A percentile compares a stretch with the other conserved stretches of the same genome.
These are phyloP conservation scores for Pardalotus punctatus DNA, from an alignment of 2,113 vertebrate genomes.

Conservation along the genomic window DNA sequence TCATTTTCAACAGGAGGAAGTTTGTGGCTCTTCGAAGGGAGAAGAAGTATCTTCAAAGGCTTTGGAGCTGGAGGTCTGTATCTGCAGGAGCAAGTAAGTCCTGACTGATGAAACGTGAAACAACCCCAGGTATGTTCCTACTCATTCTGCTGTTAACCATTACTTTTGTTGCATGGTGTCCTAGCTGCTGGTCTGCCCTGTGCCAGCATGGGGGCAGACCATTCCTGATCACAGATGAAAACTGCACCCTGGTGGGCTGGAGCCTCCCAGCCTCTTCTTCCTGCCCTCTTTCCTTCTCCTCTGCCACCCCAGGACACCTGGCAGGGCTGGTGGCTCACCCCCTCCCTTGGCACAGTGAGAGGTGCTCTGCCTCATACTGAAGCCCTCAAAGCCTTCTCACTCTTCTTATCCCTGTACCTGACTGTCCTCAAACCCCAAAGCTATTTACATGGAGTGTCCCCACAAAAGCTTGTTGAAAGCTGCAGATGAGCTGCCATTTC, in stretches of 20 bases:
- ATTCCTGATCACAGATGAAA: neutral
- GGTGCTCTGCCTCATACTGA: neutral
- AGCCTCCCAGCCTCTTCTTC: neutral
- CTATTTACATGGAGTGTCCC: neutral
- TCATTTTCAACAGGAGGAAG: neutral
- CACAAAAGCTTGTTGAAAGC: neutral
- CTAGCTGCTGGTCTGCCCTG: neutral
- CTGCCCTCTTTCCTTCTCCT: neutral
- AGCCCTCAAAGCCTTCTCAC: neutral
- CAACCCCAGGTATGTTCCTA: neutral
- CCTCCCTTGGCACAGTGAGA: neutral
- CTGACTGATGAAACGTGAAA: neutral
- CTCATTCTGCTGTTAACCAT: neutral
- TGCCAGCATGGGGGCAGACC: fast-evolving
- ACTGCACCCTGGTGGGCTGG: neutral
- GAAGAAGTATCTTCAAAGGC: neutral
- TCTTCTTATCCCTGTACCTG: neutral
- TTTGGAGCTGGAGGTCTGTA: neutral
- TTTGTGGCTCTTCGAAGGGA: neutral
- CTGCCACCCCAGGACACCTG: neutral
- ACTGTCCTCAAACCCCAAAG: neutral
- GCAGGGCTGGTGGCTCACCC: neutral
- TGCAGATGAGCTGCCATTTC: neutral
- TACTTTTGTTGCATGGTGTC: neutral
- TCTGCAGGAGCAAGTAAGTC: neutral